Evolutionary conservation across 2,113 vertebrate species (phyloP), one percentile per base, ranked within the genome.

Genomic region (Leucopternis melanops): DNA sequence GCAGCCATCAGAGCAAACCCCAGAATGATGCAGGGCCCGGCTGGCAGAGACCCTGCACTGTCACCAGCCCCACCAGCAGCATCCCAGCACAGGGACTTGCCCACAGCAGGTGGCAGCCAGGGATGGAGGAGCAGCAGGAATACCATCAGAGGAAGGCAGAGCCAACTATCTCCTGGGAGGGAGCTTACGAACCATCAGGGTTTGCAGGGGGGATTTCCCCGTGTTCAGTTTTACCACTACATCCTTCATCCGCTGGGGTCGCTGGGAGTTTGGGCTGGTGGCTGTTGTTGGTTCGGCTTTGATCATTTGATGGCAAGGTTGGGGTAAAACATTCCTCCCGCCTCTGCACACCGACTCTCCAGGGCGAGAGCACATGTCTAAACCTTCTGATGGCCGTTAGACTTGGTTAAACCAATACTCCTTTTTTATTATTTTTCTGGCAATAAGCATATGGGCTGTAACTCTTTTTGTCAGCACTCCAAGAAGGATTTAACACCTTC

Each of bases 401-500:
- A 78, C 77, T 84, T 80, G 73, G 77, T 87, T 91, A 95, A 95
- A 95, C 70, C 84, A 90, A 89, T 79, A 54, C 49, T 75, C 45
- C 34, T 82, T 34, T 72, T 81, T 86, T 90, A 75, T 66, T 89
- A 74, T 95, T 92, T 92, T 92, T 83, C 92, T 95, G 92, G 66
- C 94, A 95, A 95, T 91, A 94, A 95, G 89, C 95, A 87, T 94
- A 92, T 69, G 84, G 94, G 73, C 65, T 93, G 86, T 91, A 94
- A 95, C 80, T 94, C 91, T 75, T 91, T 83, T 92, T 97, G 95
- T 92, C 94, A 97, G 88, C 83, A 42, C 57, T 97, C 96, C 95
- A 95, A 95, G 94, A 97, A 96, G 95, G 86, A 94, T 95, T 95
- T 97, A 97, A 96, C 92, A 94, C 92, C 81, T 96, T 94, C 58